Base-by-base conservation (phyloP, 2,888 invertebrate species). In the Dasysyrphus albostriatus region DNA sequence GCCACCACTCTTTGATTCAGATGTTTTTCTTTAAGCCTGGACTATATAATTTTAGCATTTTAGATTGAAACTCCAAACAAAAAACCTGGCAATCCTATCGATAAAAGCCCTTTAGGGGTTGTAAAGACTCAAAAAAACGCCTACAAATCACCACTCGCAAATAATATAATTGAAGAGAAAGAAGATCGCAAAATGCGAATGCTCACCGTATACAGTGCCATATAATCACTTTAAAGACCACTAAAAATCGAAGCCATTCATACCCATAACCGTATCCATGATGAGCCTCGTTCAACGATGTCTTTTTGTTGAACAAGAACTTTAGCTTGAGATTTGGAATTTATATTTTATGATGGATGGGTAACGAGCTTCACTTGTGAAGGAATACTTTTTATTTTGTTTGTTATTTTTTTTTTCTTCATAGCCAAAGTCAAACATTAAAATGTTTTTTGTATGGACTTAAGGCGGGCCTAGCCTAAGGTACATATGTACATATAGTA, bases 151-250 rank as follows among this genome's bases (percentile, higher is more conserved):
- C 77, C 78, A 87, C 82, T 78, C 70, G 47, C 49, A 65, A 82
- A 58, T 19, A 54, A 79, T 73, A 82, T 73, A 82, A 87, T 87
- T 82, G 77, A 78, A 81, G 74, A 70, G 58, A 65, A 65, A 77
- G 47, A 75, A 74, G 56, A 77, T 69, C 61, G 24, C 72, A 69
- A 77, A 77, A 77, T 77, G 51, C 47, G 63, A 82, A 78, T 85
- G 74, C 78, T 81, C 47, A 58, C 54, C 74, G 24, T 74, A n/a
- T n/a, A 78, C 74, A 87, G 85, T 78, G 78, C 85, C 85, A 87
- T 87, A 78, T 87, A 87, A 87, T 87, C 82, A 87, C 85, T 78
- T 87, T 78, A 70, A 82, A 65, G 82, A 51, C 82, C 82, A 78
- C 82, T 87, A 82, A 87, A 87, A 82, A 78, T 87, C 74, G 42